Evolutionary conservation across 2,888 invertebrate genomes (phyloP), one percentile per base, ranked within the genome.

Genomic region (Philereme transversata): DNA sequence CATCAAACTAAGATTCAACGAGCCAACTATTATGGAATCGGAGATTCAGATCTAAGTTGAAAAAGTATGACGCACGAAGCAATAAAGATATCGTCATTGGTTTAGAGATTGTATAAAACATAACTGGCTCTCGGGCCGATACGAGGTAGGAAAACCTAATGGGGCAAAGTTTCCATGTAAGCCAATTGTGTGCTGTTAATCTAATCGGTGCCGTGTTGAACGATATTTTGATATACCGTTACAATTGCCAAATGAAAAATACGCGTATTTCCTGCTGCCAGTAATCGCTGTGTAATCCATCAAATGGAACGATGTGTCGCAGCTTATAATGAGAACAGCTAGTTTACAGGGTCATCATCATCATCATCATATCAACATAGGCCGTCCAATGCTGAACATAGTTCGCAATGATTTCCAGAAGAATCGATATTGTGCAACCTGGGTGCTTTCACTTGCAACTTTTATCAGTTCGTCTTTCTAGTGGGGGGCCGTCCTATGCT

Each of bases 161-260:
- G 79, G 80, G 74, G 70, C 77, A 82, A 86, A 86, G 82, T 89
- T 90, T 86, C 75, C 82, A 88, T 87, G 88, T 87, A 89, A 90
- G 83, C 88, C 88, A 88, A 88, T 90, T 87, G 86, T 88, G 78
- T 83, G 81, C 78, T 75, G 81, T 80, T 89, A 90, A 90, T 90
- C 90, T 90, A 87, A 91, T 90, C 90, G 87, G 79, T 80, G 82
- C 79, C 82, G 82, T 90, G 89, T 90, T 84, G 79, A 82, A 81
- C 86, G 82, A 83, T 87, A 84, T 87, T 88, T 85, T 86, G 83
- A 88, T 87, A 87, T 81, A 82, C 81, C 75, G 82, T 81, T 83
- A 86, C 89, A 85, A 88, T 89, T 89, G 90, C 86, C 88, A 84
- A 89, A 90, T 89, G 87, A 90, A 90, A 90, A 89, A 90, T 86